Conservation (phyloP, 2,888 invertebrate species). For the Merodon equestris region DNA sequence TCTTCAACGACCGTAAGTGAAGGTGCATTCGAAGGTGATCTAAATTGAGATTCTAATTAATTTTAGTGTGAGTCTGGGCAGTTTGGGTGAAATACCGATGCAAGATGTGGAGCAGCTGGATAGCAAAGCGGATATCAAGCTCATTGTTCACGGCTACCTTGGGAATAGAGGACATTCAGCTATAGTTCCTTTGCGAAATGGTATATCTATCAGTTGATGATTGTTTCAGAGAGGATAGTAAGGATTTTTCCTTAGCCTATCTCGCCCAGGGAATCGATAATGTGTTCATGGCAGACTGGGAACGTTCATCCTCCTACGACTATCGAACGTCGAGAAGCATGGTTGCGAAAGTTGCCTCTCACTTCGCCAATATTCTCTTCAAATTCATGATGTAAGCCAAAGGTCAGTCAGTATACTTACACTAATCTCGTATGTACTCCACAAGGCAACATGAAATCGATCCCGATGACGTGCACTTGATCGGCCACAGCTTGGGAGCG, state of each 20-base stretch:
- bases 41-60: too few species aligned
- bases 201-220: conserved; percentile 5
- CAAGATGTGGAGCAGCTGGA: conserved; percentile 32
- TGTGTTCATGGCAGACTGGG: conserved; percentile 77
- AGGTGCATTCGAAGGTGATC: too few species aligned
- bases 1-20: conserved; percentile 71
- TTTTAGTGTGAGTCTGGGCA: conserved; percentile 42
- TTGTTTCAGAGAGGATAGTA: too few species aligned
- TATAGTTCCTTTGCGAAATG: conserved; percentile 72
- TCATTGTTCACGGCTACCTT: conserved; percentile 77
- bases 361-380: conserved; percentile 71
- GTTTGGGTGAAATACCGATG: conserved; percentile 69
- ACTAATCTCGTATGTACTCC: background rate
- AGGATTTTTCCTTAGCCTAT: conserved; percentile 72
- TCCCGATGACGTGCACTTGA: conserved; percentile 72
- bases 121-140: conserved; percentile 71
- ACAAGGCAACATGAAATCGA: conserved; percentile 70
- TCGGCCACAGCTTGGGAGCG: conserved; percentile 78
- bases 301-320: conserved; percentile 73
- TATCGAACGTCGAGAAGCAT: conserved; percentile 74
- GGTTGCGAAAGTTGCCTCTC: conserved; percentile 71
- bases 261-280: conserved; percentile 73
- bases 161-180: conserved; percentile 74
- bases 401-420: background rate
- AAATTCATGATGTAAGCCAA: conserved; percentile 30